Conservation (phyloP, 2,888 invertebrate genomes). For the Tetropium fuscum region DNA sequence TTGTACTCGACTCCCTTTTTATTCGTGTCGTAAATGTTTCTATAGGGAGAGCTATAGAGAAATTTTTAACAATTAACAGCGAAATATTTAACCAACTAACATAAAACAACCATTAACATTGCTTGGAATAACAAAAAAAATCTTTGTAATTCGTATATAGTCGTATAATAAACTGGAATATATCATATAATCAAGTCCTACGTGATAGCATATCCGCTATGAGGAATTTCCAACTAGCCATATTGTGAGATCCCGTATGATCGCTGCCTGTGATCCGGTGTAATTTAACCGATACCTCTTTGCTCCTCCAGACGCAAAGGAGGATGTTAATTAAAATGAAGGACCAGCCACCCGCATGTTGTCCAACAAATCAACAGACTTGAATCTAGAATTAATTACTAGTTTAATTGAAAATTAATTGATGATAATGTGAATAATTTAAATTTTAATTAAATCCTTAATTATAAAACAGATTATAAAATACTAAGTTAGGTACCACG, state of each 20-base stretch:
- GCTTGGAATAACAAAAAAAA: too few species aligned
- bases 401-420: constrained; percentile 44
- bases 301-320: constrained; percentile 59
- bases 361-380: constrained; percentile 38
- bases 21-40: too few species aligned
- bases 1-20: too few species aligned
- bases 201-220: too few species aligned
- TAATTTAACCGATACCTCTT: constrained; percentile 72
- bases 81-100: too few species aligned
- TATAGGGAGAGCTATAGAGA: too few species aligned
- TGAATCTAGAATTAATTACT: constrained; percentile 41
- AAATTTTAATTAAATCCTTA: constrained; percentile 39
- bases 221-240: too few species aligned
- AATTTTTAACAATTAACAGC: too few species aligned
- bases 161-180: too few species aligned
- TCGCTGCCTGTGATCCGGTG: constrained; percentile 69
- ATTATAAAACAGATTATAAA: constrained; percentile 30
- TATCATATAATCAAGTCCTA: too few species aligned
- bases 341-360: constrained; percentile 35
- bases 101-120: too few species aligned
- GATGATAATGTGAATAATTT: constrained; percentile 41
- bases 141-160: too few species aligned
- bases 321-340: constrained; percentile 40
- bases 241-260: constrained; percentile 66
- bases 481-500: constrained; percentile 18